These are phyloP conservation scores for Aurelia aurita DNA, from an alignment of 30 jellyfish, hydroid and myxozoan species.

Conservation along the genomic window DNA sequence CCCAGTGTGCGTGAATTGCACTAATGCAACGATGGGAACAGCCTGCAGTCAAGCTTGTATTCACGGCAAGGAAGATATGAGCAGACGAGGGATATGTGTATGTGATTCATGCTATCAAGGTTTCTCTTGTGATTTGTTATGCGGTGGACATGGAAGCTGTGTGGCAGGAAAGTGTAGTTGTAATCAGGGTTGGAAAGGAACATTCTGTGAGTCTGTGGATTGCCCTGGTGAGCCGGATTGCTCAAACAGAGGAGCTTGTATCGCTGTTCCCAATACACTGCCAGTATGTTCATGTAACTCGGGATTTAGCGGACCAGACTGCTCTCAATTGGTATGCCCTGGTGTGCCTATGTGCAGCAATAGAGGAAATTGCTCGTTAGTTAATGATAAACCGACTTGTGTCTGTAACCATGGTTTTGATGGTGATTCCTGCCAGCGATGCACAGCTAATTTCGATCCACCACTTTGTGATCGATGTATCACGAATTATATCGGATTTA, in stretches of 20 bases:
- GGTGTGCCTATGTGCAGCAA: constrained; percentile 66
- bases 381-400: constrained; percentile 55
- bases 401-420: constrained; percentile 64
- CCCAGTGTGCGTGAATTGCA: constrained; percentile 68
- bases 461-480: constrained; percentile 65
- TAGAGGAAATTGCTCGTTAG: constrained; percentile 52
- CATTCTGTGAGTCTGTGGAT: constrained; percentile 40
- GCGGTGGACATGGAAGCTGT: constrained; percentile 64
- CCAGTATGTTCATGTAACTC: constrained; percentile 78
- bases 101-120: constrained; percentile 72
- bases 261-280: constrained; percentile 40
- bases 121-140: constrained; percentile 59
- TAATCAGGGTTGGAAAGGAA: constrained; percentile 69
- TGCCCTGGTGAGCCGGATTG: constrained; percentile 85
- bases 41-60: constrained; percentile 53
- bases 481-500: constrained; percentile 63
- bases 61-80: constrained; percentile 63
- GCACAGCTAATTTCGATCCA: constrained; percentile 47
- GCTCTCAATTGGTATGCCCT: constrained; percentile 70
- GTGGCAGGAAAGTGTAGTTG: constrained; percentile 28
- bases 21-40: constrained; percentile 71
- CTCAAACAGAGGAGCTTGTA: constrained; percentile 70
- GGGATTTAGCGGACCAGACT: constrained; percentile 59
- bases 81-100: constrained; percentile 54
- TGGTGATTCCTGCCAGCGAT: constrained; percentile 62